These are phyloP conservation scores for Todus mexicanus DNA, from an alignment of 2,797 vertebrate genomes.

Conservation along the genomic window DNA sequence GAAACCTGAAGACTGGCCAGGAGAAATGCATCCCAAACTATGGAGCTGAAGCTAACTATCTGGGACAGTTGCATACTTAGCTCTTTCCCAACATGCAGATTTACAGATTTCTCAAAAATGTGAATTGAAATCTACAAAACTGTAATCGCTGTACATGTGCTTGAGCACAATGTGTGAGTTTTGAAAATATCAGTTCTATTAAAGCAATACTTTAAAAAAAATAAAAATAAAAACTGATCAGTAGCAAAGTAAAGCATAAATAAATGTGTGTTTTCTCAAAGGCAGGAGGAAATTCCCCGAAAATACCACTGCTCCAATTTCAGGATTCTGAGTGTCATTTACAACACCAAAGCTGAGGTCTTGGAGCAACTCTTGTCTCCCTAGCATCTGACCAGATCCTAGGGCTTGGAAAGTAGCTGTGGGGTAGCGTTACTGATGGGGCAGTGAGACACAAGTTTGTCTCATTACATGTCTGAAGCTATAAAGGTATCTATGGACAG, in stretches of 20 bases:
- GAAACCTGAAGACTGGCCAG: background rate
- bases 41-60: background rate
- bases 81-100: background rate
- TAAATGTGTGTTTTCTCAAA: background rate
- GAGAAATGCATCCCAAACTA: background rate
- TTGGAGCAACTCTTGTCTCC: background rate
- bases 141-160: background rate
- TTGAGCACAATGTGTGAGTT: background rate
- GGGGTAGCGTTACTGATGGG: background rate
- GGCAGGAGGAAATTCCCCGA: background rate
- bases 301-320: background rate
- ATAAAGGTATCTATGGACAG: background rate
- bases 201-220: background rate
- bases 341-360: background rate
- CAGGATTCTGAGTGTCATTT: background rate
- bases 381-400: background rate
- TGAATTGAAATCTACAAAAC: background rate
- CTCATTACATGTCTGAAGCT: background rate
- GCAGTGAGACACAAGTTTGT: background rate
- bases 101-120: background rate
- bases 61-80: background rate
- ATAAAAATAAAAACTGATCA: too few relatives aligned
- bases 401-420: background rate
- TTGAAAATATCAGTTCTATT: background rate
- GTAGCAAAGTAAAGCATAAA: background rate